These are phyloP conservation scores for Parus major DNA, from an alignment of 2,113 vertebrate species.

Conservation along the genomic window DNA sequence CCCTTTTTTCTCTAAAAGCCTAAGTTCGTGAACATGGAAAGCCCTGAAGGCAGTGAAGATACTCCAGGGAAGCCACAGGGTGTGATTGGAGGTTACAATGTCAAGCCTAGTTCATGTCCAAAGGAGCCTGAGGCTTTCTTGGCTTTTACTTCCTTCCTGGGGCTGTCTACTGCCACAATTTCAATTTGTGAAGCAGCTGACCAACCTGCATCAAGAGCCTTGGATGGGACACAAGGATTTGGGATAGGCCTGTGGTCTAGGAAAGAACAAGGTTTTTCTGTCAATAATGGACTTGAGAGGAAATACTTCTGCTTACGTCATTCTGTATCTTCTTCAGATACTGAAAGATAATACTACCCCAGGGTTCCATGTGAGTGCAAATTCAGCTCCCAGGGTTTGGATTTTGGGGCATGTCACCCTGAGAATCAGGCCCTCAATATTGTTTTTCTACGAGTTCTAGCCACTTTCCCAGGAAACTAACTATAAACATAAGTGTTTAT, in stretches of 20 bases:
- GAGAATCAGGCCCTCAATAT: no score
- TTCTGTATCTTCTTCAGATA: background rate
- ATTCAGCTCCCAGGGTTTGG: background rate
- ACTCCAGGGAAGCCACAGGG: background rate
- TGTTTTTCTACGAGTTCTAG: no score
- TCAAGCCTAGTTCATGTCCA: background rate
- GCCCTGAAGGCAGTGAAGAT: background rate
- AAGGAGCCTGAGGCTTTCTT: background rate
- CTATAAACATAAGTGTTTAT: no score
- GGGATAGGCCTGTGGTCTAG: background rate
- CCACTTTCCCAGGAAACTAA: no score
- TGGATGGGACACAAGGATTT: background rate
- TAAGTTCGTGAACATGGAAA: background rate
- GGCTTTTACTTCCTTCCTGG: background rate
- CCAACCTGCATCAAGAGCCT: background rate
- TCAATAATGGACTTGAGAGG: background rate
- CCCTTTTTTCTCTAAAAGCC: background rate
- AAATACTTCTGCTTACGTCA: background rate
- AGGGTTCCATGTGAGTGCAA: background rate
- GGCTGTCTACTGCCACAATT: background rate
- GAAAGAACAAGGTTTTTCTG: background rate
- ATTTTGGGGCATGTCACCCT: background rate
- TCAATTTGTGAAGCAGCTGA: background rate
- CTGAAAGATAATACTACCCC: background rate
- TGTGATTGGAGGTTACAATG: background rate